Base-by-base conservation (phyloP, 2,797 vertebrate species). In the Heliangelus exortis region DNA sequence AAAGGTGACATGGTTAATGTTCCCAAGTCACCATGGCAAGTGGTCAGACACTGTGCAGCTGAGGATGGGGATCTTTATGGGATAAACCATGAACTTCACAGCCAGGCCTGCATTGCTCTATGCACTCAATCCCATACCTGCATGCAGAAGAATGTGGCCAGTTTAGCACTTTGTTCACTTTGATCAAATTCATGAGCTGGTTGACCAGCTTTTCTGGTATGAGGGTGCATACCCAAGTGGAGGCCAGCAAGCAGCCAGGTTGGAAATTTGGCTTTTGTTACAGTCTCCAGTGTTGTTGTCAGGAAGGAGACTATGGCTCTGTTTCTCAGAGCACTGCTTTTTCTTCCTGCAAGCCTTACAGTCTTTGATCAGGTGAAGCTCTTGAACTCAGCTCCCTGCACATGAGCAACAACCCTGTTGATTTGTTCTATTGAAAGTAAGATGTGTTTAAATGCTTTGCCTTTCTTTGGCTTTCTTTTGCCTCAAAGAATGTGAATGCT, bases 391-490 rank as follows among this genome's bases (percentile, higher is more conserved):
- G 50, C 39, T 78, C 43, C 0, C 0, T 67, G 75, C 81, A 65
- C 57, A 4, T 28, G 21, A 92, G 19, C 33, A 48, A 16, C 34
- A 48, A 7, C 48, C 59, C 20, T 54, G 17, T 74, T 82, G 67
- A 53, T 71, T 66, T 28, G n/a, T 58, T 79, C 33, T 50, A 31
- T 59, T 73, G 78, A 41, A 76, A 88, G 51, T 72, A 71, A 47
- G 36, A 43, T 69, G 21, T 65, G 79, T 87, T 94, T 63, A 88
- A 90, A 77, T 88, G 89, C 77, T 87, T 94, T 86, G 58, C 59
- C 45, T 66, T 75, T 48, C 53, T 47, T 67, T 66, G 62, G 47
- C 15, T 61, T 75, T 48, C 48, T 47, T 74, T 67, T 66, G 62
- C 50, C 15, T 61, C 45, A 33, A 85, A 79, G 33, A 50, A 66